phyloP scores from a whole-genome alignment of 92 coral and sea anemone genomes.

The Zoanthus solanderi region DNA sequence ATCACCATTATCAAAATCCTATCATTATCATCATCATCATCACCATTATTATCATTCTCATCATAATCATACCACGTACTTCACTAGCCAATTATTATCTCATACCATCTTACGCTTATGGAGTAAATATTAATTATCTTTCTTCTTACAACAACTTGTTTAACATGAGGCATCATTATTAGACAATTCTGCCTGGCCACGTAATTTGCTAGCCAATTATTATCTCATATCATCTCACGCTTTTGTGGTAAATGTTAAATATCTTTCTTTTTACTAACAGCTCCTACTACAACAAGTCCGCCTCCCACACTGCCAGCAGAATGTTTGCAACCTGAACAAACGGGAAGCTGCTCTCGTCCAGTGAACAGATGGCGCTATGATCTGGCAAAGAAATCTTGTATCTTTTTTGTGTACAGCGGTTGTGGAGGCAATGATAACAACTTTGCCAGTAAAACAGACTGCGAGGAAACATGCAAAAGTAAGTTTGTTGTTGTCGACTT shows the following conservation, averaged over 20 bases:
- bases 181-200: too few relatives aligned
- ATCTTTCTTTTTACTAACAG: too few relatives aligned
- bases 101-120: too few relatives aligned
- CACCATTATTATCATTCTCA: too few relatives aligned
- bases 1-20: too few relatives aligned
- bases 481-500: not conserved
- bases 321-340: constrained; percentile 66
- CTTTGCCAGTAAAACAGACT: constrained; percentile 68
- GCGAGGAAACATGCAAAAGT: constrained; percentile 44
- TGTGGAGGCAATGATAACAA: constrained; percentile 92
- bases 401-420: constrained; percentile 87
- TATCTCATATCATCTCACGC: too few relatives aligned
- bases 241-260: too few relatives aligned
- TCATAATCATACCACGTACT: not conserved
- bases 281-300: not conserved
- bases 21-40: too few relatives aligned
- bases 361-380: constrained; percentile 87
- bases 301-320: constrained; percentile 2
- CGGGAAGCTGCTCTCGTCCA: constrained; percentile 76
- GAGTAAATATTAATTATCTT: too few relatives aligned
- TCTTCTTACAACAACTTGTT: not conserved
- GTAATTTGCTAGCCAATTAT: too few relatives aligned
- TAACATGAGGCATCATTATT: too few relatives aligned
- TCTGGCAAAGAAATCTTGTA: constrained; percentile 62
- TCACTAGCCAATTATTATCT: not conserved